phyloP scores from a whole-genome alignment of 1,140 invertebrate species.

The Cardiocondyla obscurior region DNA sequence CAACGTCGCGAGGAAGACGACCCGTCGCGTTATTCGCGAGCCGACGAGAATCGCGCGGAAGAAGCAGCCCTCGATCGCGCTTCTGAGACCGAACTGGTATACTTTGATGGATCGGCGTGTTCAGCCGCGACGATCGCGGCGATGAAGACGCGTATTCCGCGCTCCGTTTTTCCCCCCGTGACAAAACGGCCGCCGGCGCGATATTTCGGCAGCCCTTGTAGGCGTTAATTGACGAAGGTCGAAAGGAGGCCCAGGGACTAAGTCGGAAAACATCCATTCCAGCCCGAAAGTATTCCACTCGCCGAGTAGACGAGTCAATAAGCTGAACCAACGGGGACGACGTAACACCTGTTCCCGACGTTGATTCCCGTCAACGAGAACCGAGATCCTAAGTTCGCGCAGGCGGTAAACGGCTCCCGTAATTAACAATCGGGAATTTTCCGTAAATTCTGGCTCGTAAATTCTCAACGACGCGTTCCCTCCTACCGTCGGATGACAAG shows the following conservation, averaged over 20 bases:
- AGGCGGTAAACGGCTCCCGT: neutral
- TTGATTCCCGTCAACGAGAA: neutral
- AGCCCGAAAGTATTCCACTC: neutral
- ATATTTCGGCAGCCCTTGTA: neutral
- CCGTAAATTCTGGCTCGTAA: neutral
- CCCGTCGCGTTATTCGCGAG: neutral
- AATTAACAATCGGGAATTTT: neutral
- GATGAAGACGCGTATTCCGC: neutral
- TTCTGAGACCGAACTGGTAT: neutral
- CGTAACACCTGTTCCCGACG: neutral
- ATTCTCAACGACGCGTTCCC: neutral
- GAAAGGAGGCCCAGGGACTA: neutral
- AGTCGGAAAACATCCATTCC: slow-evolving; percentile 14
- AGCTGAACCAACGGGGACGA: neutral
- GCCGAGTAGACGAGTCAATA: neutral
- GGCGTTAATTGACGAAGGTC: slow-evolving; percentile 24
- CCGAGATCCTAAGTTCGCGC: too few species aligned
- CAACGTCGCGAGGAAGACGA: neutral
- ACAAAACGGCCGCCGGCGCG: neutral
- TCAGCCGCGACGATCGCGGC: neutral
- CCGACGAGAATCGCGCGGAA: neutral
- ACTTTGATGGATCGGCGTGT: slow-evolving; percentile 22
- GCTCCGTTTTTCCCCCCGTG: neutral
- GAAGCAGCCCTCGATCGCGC: neutral
- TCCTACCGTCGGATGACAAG: neutral